Conservation (phyloP, 2,797 vertebrate species). For the Heteromormyrus szaboi region DNA sequence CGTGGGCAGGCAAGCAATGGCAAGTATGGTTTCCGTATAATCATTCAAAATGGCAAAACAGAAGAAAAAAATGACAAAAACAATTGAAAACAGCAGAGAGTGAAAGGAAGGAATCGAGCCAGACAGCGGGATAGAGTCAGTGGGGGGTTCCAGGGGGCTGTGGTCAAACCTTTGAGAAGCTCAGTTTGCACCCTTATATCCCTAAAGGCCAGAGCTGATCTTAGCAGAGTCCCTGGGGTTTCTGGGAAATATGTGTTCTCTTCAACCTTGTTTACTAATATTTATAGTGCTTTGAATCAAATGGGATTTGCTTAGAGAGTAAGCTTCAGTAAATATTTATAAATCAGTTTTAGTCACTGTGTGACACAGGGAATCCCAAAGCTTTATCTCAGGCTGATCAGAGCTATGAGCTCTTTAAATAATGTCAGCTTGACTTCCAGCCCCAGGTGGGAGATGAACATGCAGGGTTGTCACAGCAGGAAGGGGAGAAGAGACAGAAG, state of each 20-base stretch:
- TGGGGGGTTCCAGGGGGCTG: neutral
- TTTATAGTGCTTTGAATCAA: neutral
- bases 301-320: neutral
- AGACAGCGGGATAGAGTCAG: neutral
- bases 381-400: neutral
- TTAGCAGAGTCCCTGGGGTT: neutral
- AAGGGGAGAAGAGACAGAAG: conserved; percentile 38
- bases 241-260: neutral
- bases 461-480: neutral
- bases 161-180: neutral
- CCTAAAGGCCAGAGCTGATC: neutral
- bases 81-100: neutral
- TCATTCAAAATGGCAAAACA: neutral
- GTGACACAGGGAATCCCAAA: neutral
- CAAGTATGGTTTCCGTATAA: neutral
- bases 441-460: neutral
- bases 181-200: neutral
- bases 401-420: neutral
- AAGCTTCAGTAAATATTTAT: conserved; percentile 8
- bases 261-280: neutral
- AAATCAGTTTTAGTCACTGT: neutral
- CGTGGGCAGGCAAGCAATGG: neutral
- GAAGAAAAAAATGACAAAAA: neutral
- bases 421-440: conserved; percentile 11
- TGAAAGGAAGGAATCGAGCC: neutral